These are phyloP conservation scores for Drosophila bunnanda DNA, from an alignment of 2,888 invertebrate genomes.

Conservation along the genomic window DNA sequence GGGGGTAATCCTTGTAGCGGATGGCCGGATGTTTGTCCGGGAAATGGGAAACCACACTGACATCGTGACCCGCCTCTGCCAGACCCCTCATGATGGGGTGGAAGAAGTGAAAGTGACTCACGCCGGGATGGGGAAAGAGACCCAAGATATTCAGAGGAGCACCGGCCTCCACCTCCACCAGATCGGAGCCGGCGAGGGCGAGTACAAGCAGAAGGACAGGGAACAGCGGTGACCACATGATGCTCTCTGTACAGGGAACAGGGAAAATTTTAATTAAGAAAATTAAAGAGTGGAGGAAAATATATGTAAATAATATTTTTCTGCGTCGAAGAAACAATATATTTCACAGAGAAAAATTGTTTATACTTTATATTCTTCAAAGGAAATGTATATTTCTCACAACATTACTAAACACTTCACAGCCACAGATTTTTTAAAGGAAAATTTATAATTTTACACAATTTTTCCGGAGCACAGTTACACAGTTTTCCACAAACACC, in stretches of 20 bases:
- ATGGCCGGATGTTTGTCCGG: slow-evolving; percentile 83
- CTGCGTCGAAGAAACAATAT: background rate
- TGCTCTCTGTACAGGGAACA: background rate
- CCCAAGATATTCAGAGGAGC: slow-evolving; percentile 82
- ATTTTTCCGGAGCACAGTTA: background rate
- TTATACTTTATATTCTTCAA: background rate
- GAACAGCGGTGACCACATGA: slow-evolving; percentile 35
- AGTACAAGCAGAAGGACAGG: slow-evolving; percentile 30
- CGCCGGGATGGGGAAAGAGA: slow-evolving; percentile 85
- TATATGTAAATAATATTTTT: background rate
- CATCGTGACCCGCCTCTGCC: slow-evolving; percentile 85
- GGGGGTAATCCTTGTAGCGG: slow-evolving; percentile 82
- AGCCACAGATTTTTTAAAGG: background rate
- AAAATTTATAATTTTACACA: background rate
- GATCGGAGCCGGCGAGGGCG: slow-evolving; percentile 5
- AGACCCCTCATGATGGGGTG: slow-evolving; percentile 85
- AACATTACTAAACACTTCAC: background rate
- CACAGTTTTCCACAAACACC: background rate
- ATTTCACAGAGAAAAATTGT: background rate
- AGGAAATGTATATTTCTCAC: background rate
- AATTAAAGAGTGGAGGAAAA: background rate
- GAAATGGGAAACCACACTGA: slow-evolving; percentile 85
- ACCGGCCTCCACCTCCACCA: slow-evolving; percentile 46
- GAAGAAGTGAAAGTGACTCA: slow-evolving; percentile 85
- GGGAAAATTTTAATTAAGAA: background rate